Conservation (phyloP, 1,140 invertebrate genomes). For the Drosophila arizonae region DNA sequence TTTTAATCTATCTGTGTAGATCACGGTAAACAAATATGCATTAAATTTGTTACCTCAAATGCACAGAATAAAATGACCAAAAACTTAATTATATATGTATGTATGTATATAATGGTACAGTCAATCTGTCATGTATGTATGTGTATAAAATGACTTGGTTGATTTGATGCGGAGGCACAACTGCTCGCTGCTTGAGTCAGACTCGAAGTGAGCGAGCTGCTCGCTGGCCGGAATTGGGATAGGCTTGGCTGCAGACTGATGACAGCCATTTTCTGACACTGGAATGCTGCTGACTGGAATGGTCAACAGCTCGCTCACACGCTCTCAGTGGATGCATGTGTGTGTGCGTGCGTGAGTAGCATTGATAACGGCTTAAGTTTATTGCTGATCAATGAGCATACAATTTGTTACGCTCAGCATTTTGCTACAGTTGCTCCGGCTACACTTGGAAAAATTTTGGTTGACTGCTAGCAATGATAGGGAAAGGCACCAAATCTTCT, state of each 20-base stretch:
- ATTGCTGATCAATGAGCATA: constrained; percentile 18
- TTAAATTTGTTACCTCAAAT: constrained; percentile 82
- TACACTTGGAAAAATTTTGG: not conserved
- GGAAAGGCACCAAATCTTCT: no score
- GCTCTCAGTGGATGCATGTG: not conserved
- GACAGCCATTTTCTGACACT: constrained; percentile 25
- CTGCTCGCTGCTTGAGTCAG: constrained; percentile 39
- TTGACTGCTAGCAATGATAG: not conserved
- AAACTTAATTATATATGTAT: constrained; percentile 1
- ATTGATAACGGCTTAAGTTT: constrained; percentile 28
- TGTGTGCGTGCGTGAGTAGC: not conserved
- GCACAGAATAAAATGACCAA: constrained; percentile 64
- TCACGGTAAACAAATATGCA: constrained; percentile 81
- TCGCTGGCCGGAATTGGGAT: constrained; percentile 14
- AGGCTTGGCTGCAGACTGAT: constrained; percentile 20
- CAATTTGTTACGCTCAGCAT: constrained; percentile 21
- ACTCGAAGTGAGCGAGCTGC: constrained; percentile 53
- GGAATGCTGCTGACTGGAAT: constrained; percentile 47
- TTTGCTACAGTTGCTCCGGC: constrained; percentile 10
- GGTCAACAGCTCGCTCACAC: constrained; percentile 40
- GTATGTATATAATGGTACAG: constrained; percentile 47
- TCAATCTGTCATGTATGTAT: constrained; percentile 27
- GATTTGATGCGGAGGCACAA: constrained; percentile 37
- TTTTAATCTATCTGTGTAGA: constrained; percentile 81
- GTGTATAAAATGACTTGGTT: not conserved